Evolutionary conservation across 2,888 invertebrate species (phyloP).

Genomic region (Lasiommata megera): DNA sequence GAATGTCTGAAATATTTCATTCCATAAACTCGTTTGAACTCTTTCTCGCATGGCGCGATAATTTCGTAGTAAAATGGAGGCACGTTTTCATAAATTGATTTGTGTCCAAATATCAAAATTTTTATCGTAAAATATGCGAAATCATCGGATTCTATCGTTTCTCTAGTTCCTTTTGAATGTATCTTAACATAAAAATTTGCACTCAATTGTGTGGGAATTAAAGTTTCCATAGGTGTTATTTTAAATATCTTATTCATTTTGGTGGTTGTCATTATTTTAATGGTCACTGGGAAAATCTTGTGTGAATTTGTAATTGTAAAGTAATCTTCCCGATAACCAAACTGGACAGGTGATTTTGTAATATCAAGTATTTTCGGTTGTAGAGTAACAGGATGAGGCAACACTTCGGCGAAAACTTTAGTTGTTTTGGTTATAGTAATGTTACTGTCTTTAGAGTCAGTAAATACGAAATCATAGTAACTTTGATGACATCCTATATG

Average conservation of each 20-base stretch:
- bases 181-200: slow-evolving; percentile 45
- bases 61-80: slow-evolving; percentile 65
- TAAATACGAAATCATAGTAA: slow-evolving; percentile 54
- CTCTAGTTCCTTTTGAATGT: slow-evolving; percentile 44
- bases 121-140: slow-evolving; percentile 61
- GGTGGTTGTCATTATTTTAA: slow-evolving; percentile 54
- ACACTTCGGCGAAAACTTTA: slow-evolving; percentile 55
- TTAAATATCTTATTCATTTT: slow-evolving; percentile 58
- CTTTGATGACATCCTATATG: slow-evolving; percentile 59
- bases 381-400: slow-evolving; percentile 58
- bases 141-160: slow-evolving; percentile 38
- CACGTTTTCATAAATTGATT: slow-evolving; percentile 48
- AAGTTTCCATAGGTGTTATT: slow-evolving; percentile 50
- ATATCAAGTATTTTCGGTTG: slow-evolving; percentile 59
- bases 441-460: slow-evolving; percentile 42
- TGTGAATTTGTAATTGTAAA: slow-evolving; percentile 54
- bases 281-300: slow-evolving; percentile 45
- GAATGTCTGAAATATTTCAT: slow-evolving; percentile 42
- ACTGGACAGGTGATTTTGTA: slow-evolving; percentile 46
- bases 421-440: slow-evolving; percentile 45
- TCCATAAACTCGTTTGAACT: slow-evolving; percentile 49
- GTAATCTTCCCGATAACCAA: slow-evolving; percentile 53
- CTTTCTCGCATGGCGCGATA: slow-evolving; percentile 52
- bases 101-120: slow-evolving; percentile 49
- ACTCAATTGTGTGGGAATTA: slow-evolving; percentile 42